Evolutionary conservation across 2,888 invertebrate genomes (phyloP).

Genomic region (Nomada fabriciana): DNA sequence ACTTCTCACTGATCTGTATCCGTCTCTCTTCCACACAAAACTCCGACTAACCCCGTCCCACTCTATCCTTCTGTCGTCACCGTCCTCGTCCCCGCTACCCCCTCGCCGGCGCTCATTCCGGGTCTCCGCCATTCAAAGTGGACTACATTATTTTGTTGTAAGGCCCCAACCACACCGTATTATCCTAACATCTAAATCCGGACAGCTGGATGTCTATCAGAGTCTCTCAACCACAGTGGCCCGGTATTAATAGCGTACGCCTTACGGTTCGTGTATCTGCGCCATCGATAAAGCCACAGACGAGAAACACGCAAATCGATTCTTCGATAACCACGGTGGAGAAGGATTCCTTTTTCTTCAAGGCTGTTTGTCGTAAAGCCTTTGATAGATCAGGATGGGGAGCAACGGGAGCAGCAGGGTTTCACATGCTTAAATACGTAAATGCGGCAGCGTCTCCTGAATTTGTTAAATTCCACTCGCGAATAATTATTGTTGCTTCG

Average conservation of each 20-base stretch:
- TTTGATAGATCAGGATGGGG: too few species aligned
- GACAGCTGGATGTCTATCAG: conserved; percentile 81
- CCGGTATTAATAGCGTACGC: conserved; percentile 4
- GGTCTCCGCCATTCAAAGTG: conserved; percentile 79
- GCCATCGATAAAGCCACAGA: conserved; percentile 2
- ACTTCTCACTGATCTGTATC: conserved; percentile 56
- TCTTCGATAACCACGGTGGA: conserved; percentile 4
- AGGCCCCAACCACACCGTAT: conserved; percentile 81
- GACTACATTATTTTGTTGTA: conserved; percentile 84
- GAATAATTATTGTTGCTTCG: too few species aligned
- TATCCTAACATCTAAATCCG: conserved; percentile 85
- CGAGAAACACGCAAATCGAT: conserved; percentile 1
- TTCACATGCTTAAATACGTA: not conserved
- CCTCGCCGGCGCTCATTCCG: conserved; percentile 71
- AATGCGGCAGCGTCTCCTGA: too few species aligned
- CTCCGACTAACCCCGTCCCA: not conserved
- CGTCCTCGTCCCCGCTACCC: conserved; percentile 19
- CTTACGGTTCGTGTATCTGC: not conserved
- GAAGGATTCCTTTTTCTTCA: conserved; percentile 16
- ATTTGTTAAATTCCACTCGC: too few species aligned
- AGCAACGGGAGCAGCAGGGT: not conserved
- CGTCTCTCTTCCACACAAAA: conserved; percentile 27
- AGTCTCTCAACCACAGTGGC: conserved; percentile 74
- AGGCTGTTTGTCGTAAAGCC: not conserved
- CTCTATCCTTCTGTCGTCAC: conserved; percentile 11